Evolutionary conservation across 2,113 vertebrate genomes (phyloP), one percentile per base, ranked within the genome.

Genomic region (Athene cunicularia): DNA sequence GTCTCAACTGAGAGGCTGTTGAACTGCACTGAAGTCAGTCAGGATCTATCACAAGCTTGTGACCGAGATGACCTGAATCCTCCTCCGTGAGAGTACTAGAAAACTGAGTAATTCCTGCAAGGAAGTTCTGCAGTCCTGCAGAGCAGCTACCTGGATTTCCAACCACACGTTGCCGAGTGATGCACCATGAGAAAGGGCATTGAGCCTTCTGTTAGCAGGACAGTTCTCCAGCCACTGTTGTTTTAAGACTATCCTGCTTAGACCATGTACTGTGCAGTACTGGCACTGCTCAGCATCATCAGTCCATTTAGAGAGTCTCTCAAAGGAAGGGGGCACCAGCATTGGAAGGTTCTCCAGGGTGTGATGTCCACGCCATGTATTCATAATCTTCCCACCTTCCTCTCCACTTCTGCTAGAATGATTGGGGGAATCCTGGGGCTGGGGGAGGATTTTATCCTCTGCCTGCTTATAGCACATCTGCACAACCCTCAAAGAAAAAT

Each of bases 141-240:
- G 47, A 85, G 23, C 47, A 52, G 60, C 53, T 50, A 21, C 71
- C 58, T 86, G 53, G 30, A 27, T 86, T 88, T 74, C 63, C 73
- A 91, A 0, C 52, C n/a, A 7, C 0, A 0, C 9, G 1, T 3
- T 68, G 56, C 33, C 30, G 63, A 62, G 53, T 3, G 6, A 33
- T 58, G 32, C 24, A 3, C 20, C 14, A 0, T 35, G 49, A 49
- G 52, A 41, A 53, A 28, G 15, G 24, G 20, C 52, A 59, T 14
- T 3, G 18, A 63, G 58, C 84, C 67, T 74, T 47, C 43, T 18
- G 21, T 41, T 12, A 24, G 24, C 64, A 80, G 56, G 37, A 67
- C 32, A 76, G 37, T 43, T 70, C 72, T 87, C 26, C 49, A 59
- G 35, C 33, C 16, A 12, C 35, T 55, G 2, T 60, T 60, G 24